Percentiles rank a stretch among this genome's conserved stretches.
Evolutionary conservation across 2,797 vertebrate genomes (phyloP).

Genomic region (Spheniscus humboldti): DNA sequence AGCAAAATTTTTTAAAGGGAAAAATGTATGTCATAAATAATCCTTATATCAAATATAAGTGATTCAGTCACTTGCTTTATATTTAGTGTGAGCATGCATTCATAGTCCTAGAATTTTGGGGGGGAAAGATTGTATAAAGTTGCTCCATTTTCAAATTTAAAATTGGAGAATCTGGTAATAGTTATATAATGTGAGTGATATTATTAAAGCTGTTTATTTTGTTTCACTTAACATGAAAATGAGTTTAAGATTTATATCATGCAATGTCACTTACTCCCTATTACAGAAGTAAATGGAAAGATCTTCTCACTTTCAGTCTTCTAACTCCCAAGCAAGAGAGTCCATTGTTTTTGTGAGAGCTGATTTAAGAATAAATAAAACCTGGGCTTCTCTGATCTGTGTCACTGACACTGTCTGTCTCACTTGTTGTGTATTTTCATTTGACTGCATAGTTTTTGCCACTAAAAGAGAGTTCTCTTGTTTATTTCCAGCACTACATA

Average conservation of each 20-base stretch:
- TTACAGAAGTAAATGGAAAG: neutral
- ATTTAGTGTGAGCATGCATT: neutral
- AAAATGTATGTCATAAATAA: neutral
- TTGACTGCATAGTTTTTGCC: neutral
- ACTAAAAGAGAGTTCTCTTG: neutral
- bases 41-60: neutral
- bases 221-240: neutral
- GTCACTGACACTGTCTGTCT: neutral
- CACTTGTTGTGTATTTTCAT: neutral
- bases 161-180: neutral
- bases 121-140: neutral
- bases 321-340: neutral
- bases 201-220: neutral
- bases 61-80: neutral
- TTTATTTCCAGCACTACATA: neutral
- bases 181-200: neutral
- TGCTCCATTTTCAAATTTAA: neutral
- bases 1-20: neutral
- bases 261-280: neutral
- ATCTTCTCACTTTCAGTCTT: conserved; percentile 9
- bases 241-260: neutral
- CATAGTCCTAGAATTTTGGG: neutral
- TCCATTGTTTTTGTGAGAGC: neutral
- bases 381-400: neutral
- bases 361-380: neutral